Base-by-base conservation (phyloP, 2,797 vertebrate genomes). In the Apodemus agrarius region DNA sequence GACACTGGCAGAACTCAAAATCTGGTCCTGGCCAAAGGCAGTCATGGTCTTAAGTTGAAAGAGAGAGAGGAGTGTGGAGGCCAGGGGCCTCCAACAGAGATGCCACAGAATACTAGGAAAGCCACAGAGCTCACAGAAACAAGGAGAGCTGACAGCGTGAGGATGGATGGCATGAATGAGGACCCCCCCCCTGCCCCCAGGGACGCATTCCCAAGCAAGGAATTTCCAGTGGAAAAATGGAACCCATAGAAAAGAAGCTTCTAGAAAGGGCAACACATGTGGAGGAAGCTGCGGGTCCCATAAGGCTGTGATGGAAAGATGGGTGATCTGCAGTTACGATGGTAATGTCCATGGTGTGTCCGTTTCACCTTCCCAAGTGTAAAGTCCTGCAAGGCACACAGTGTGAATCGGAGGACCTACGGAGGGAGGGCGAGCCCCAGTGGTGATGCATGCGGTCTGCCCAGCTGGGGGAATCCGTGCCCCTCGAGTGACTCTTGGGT, bases 361-460 rank as follows among this genome's bases (percentile, higher is more conserved):
- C n/a, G 6, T 82, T 46, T 93, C 13, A 9, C 37, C 34, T 57
- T 52, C 43, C 29, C 24, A 19, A 29, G 49, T 14, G n/a, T 31
- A n/a, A 19, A 34, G 40, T 65, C 7, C 34, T 26, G 37, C 10
- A 21, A 29, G 34, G 22, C 29, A 9, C 19, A 31, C 34, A 21
- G 17, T 31, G 12, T 69, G n/a, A 7, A 9, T 19, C n/a, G 24
- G 22, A 21, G 37, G 65, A 24, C 4, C 8, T 1, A 0, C 0
- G 0, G 37, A 37, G 17, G 40, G n/a, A 37, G 13, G 40, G n/a
- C 16, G 52, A 76, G 37, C 46, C 21, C 19, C 54, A 46, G 34
- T 26, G 22, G 8, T 2, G 11, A 43, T 0, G 3, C 24, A 43
- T 0, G 3, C 24, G 29, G 9, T 57, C 16, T 67, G 5, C 31